Percentiles rank a stretch among this genome's conserved stretches.
Conservation (phyloP, 2,113 vertebrate species). For the Oncorhynchus gorbuscha region DNA sequence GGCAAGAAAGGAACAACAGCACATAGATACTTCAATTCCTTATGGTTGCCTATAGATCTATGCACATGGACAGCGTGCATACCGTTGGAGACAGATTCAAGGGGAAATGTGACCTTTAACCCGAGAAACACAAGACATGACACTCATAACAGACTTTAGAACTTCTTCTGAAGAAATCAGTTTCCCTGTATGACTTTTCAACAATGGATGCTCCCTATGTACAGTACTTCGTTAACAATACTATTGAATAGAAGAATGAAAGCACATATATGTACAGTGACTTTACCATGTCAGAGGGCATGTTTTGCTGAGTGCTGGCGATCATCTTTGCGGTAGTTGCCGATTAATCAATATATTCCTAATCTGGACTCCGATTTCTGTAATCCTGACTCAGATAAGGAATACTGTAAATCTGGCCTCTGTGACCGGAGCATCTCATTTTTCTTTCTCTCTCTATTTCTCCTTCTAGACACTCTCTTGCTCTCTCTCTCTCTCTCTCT, state of each 20-base stretch:
- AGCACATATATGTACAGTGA: constrained; percentile 23
- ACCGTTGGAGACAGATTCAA: too few species aligned
- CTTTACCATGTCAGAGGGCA: constrained; percentile 48
- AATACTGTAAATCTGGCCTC: not conserved
- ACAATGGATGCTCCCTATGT: not conserved
- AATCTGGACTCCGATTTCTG: not conserved
- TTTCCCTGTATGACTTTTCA: too few species aligned
- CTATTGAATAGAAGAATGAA: not conserved
- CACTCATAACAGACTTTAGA: too few species aligned
- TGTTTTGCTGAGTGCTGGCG: constrained; percentile 42
- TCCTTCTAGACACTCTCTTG: not conserved
- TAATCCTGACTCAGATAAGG: too few species aligned
- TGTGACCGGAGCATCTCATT: not conserved
- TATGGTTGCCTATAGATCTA: too few species aligned
- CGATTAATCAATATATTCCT: constrained; percentile 1
- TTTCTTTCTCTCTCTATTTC: not conserved
- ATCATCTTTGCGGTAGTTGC: constrained; percentile 39
- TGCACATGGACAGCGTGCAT: too few species aligned
- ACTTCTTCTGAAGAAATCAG: too few species aligned
- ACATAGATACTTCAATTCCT: too few species aligned
- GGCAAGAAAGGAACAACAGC: too few species aligned
- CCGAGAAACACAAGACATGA: too few species aligned
- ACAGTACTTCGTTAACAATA: not conserved
- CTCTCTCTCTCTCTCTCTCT: not conserved
- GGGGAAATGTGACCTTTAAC: too few species aligned